Conservation (phyloP, 2,888 invertebrate genomes). For the Aspidiotus destructor region DNA sequence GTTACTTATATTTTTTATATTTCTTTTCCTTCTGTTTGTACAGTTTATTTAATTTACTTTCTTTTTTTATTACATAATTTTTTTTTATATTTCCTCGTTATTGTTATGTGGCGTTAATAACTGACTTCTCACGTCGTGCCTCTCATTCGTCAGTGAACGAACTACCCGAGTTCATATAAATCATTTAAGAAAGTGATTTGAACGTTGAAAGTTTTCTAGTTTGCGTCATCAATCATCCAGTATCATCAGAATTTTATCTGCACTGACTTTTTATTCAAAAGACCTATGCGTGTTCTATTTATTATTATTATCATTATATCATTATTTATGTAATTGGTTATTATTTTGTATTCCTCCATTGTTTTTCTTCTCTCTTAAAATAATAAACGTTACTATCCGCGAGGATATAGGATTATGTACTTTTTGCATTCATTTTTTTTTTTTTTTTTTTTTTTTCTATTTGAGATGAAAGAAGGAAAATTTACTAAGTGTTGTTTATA, state of each 20-base stretch:
- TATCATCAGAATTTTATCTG: background rate
- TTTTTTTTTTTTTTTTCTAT: conserved; percentile 4
- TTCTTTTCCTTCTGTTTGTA: conserved; percentile 11
- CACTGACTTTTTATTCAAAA: background rate
- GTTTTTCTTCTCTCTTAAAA: conserved; percentile 14
- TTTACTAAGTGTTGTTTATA: too few relatives aligned
- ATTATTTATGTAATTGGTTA: background rate
- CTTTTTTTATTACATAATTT: conserved; percentile 15
- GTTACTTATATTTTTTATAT: background rate
- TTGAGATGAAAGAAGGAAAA: too few relatives aligned
- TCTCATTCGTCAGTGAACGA: background rate
- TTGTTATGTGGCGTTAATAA: conserved; percentile 21
- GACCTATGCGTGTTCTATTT: background rate
- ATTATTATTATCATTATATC: background rate
- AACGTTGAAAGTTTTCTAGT: background rate
- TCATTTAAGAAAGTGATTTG: background rate
- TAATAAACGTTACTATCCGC: background rate
- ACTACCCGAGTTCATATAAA: background rate
- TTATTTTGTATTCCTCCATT: background rate
- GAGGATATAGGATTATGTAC: conserved; percentile 1
- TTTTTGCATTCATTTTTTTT: conserved; percentile 17
- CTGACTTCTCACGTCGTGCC: conserved; percentile 6
- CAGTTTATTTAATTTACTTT: conserved; percentile 16
- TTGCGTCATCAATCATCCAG: background rate
- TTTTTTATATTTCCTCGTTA: conserved; percentile 11